Conservation (phyloP, 2,888 invertebrate genomes). For the Acanthosepion pharaonis region DNA sequence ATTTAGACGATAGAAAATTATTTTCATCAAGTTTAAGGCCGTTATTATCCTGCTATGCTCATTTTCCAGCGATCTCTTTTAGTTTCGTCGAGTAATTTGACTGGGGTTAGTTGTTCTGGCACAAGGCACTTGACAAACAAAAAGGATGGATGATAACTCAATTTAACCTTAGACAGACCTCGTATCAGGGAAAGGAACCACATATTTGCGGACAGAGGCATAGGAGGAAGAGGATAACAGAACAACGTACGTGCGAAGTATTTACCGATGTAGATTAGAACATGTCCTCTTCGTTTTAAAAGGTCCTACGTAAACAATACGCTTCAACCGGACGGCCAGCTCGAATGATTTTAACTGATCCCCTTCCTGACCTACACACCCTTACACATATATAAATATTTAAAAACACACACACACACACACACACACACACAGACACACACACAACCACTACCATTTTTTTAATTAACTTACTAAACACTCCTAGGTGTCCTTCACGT, state of each 20-base stretch:
- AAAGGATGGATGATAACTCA: background rate
- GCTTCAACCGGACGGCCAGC: background rate
- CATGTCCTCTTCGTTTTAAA: background rate
- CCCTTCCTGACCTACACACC: background rate
- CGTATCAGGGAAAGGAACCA: background rate
- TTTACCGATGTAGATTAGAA: background rate
- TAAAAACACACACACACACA: background rate
- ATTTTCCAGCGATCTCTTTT: background rate
- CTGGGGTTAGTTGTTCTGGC: background rate
- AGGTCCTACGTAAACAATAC: background rate
- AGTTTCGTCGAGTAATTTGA: background rate
- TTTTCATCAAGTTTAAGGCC: too few relatives aligned
- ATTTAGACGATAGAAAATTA: too few relatives aligned
- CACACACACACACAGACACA: too few relatives aligned
- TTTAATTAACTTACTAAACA: background rate
- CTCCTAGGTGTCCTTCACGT: background rate
- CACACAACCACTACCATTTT: background rate
- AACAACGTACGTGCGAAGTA: background rate
- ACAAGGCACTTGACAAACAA: background rate
- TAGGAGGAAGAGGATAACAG: background rate
- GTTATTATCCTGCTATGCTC: too few relatives aligned
- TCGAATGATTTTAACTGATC: background rate
- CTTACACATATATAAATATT: background rate
- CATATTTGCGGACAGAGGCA: too few relatives aligned
- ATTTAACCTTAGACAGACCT: background rate